Evolutionary conservation across 2,888 invertebrate genomes (phyloP), one percentile per base, ranked within the genome.

Genomic region (Erannis defoliaria): DNA sequence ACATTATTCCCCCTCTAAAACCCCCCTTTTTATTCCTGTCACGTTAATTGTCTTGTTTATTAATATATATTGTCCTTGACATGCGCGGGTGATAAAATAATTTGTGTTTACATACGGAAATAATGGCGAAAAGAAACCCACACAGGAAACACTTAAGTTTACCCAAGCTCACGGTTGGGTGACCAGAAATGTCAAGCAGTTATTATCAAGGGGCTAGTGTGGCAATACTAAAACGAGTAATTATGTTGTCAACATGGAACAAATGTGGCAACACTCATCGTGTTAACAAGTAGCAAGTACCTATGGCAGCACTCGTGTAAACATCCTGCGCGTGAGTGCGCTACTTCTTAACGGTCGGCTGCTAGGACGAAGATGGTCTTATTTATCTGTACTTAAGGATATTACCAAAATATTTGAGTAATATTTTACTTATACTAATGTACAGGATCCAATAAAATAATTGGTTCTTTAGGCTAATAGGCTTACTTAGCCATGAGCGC

Each of bases 271-370:
- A 33, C 46, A 45, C 45, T 45, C 26, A n/a, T 42, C 23, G 16
- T 26, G 43, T 46, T 18, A 46, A 31, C 33, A 46, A 31, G 46
- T 12, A 19, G 46, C 46, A 33, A 46, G 10, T 29, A n/a, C n/a
- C n/a, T n/a, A 29, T 45, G 45, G 31, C 46, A 12, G 6, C 31
- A 31, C n/a, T 18, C 31, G 29, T 33, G 38, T 50, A 50, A 50
- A 50, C 50, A 50, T 50, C 50, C 50, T 38, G 43, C 54, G 54
- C 43, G 12, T 5, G 43, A 48, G 38, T 18, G 38, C 14, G 23
- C 16, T 4, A 18, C 26, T 26, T 35, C 38, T 14, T 49, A 21
- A 49, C 9, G 23, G 35, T 5, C 45, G 29, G 10, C 29, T 45
- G 16, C 19, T n/a, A n/a, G n/a, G n/a, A n/a, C n/a, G n/a, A n/a